Evolutionary conservation across 2,113 vertebrate genomes (phyloP).

Genomic region (Lethenteron reissneri): DNA sequence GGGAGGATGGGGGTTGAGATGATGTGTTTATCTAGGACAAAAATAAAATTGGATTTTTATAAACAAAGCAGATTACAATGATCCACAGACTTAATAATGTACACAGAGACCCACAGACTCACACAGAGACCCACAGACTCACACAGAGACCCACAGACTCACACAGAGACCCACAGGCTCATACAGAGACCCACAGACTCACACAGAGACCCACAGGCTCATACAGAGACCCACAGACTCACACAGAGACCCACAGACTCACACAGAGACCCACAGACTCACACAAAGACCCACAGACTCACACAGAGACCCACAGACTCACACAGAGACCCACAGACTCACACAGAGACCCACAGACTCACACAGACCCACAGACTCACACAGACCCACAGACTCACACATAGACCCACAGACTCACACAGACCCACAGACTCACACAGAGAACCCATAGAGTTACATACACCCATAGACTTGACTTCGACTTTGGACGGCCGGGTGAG

Average conservation of each 20-base stretch:
- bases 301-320: too few relatives aligned
- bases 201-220: too few relatives aligned
- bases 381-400: background rate
- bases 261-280: background rate
- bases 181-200: too few relatives aligned
- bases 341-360: background rate
- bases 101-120: background rate
- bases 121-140: too few relatives aligned
- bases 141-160: too few relatives aligned
- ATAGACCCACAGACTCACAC: background rate
- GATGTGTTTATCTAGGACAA: background rate
- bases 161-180: too few relatives aligned
- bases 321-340: background rate
- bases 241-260: background rate
- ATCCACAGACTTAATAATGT: too few relatives aligned
- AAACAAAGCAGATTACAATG: background rate
- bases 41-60: background rate
- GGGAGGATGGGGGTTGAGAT: background rate
- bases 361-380: background rate
- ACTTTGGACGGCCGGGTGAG: background rate
- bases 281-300: background rate
- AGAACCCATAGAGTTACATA: background rate
- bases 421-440: background rate
- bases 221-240: too few relatives aligned
- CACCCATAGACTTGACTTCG: background rate